These are phyloP conservation scores for Sarcophaga bullata DNA, from an alignment of 1,140 invertebrate genomes.

Conservation along the genomic window DNA sequence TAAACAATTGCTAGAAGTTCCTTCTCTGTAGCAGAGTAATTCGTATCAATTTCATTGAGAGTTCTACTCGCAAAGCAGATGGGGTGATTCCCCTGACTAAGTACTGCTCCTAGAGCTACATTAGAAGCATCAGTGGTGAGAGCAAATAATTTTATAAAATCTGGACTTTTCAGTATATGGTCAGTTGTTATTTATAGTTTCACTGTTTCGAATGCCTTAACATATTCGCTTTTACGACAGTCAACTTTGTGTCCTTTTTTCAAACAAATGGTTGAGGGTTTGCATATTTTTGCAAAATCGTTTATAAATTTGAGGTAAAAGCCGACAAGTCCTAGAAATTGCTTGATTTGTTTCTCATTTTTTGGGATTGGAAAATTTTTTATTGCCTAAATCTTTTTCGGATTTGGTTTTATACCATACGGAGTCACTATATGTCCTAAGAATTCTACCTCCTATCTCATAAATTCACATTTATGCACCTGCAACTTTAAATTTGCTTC, in stretches of 20 bases:
- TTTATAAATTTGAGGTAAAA: slow-evolving; percentile 46
- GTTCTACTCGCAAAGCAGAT: too few species aligned
- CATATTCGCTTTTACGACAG: not conserved
- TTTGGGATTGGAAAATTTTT: slow-evolving; percentile 50
- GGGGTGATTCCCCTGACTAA: slow-evolving; percentile 46
- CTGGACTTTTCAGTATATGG: slow-evolving; percentile 46
- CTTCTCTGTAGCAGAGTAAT: slow-evolving; percentile 49
- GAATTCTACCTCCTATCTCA: slow-evolving; percentile 54
- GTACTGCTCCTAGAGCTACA: slow-evolving; percentile 43
- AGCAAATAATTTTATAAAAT: slow-evolving; percentile 47
- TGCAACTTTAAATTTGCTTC: slow-evolving; percentile 58
- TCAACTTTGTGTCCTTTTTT: slow-evolving; percentile 31
- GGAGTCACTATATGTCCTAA: slow-evolving; percentile 50
- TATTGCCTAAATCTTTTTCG: slow-evolving; percentile 52
- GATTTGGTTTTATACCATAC: slow-evolving; percentile 47
- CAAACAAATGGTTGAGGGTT: slow-evolving; percentile 46
- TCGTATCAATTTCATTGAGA: slow-evolving; percentile 47
- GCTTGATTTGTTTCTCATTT: slow-evolving; percentile 56
- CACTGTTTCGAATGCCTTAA: not conserved
- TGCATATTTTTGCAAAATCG: slow-evolving; percentile 40
- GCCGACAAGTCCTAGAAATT: slow-evolving; percentile 51
- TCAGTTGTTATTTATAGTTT: slow-evolving; percentile 43
- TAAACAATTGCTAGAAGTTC: slow-evolving; percentile 58
- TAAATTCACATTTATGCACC: slow-evolving; percentile 56
- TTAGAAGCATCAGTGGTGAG: slow-evolving; percentile 49